Base-by-base conservation (phyloP, 2,797 vertebrate species). In the Coregonus ussuriensis region DNA sequence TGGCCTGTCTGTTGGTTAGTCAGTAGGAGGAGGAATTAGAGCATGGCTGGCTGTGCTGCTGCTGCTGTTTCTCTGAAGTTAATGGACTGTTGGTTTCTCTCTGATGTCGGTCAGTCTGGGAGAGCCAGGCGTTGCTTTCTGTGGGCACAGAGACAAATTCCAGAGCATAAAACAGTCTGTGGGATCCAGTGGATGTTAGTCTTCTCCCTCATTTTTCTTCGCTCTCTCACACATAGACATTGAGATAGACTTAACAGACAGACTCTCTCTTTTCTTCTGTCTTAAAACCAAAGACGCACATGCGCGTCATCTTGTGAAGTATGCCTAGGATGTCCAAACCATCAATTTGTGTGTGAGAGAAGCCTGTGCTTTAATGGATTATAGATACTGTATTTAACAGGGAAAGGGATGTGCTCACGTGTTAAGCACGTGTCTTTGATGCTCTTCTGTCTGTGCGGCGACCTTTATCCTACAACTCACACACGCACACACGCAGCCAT, bases 241-340 rank as follows among this genome's bases (percentile, higher is more conserved):
- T 11, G 59, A 62, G 59, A 47, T 11, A 11, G 41, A 47, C 7
- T 0, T 47, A 41, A 41, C 41, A 41, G 9, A 15, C 7, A 62
- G 21, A 62, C 3, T 6, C 54, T n/a, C 4, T 37, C 56, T 21
- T 6, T 7, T n/a, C n/a, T n/a, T 59, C 56, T 62, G n/a, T 62
- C 21, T 18, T 5, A 56, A 16, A 56, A 62, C 41, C 41, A 9
- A 47, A 47, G 41, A 47, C 41, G 2, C 9, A 47, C 41, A 11
- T 47, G 1, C 41, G 11, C 92, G 91, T 93, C 87, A 93, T 93
- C 90, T 88, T 68, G 86, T 78, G 77, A 74, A 82, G 77, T 86
- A 74, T 89, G 88, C 88, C 72, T 74, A 80, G 29, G 75, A 87
- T 25, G 76, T 80, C 74, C 83, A 84, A 92, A 89, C 90, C 91